Base-by-base conservation (phyloP, 1,140 invertebrate species). In the Zaprionus lachaisei region DNA sequence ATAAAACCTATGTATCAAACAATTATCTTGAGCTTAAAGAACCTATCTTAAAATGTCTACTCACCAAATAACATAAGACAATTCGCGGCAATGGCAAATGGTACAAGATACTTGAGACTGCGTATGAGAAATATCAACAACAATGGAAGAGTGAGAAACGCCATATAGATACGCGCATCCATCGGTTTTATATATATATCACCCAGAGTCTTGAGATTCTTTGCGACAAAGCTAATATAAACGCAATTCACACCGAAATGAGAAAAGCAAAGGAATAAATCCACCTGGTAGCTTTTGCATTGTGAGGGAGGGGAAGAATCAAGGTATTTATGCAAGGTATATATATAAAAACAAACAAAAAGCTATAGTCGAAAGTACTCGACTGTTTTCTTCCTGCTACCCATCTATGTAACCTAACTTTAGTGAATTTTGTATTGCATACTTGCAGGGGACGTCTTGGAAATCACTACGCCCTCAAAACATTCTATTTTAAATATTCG, bases 191-290 rank as follows among this genome's bases (percentile, higher is more conserved):
- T 5, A 54, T 87, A 75, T 1, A 83, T 26, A n/a, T 89, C 84
- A 0, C 71, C 67, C 55, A 87, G 12, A 38, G 24, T 12, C 47
- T 89, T 87, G 0, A 87, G 4, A 14, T 60, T 73, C 12, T 81
- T 87, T 17, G 62, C 78, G n/a, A 87, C 64, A 12, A 87, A 87
- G 15, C 80, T 69, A 4, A 87, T 69, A 57, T 87, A 87, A 4
- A 87, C 81, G 6, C 78, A 79, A 20, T 68, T 69, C 38, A 87
- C 80, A 1, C 84, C 84, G 31, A 87, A 87, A 7, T 87, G 69
- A 54, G 83, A 83, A 1, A 47, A 4, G 11, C 73, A 63, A 1
- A 87, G 49, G 26, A 89, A 57, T 0, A 83, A 7, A 56, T 87
- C 78, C 66, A 83, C 84, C 0, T 75, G 17, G 4, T 54, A 69